These are phyloP conservation scores for Triplophysa rosa DNA, from an alignment of 2,113 vertebrate genomes.

Conservation along the genomic window DNA sequence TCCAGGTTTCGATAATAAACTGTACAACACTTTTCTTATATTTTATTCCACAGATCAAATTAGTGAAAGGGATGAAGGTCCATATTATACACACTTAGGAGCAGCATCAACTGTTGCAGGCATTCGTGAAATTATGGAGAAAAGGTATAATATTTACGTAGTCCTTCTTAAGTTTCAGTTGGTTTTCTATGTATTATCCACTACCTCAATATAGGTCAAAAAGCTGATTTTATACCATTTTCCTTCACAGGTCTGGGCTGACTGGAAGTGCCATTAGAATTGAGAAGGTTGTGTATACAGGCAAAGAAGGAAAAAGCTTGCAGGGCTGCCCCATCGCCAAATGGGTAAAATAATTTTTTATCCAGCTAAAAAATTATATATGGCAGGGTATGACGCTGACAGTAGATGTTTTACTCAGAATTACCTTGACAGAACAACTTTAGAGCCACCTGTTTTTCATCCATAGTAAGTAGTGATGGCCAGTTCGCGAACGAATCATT, in stretches of 20 bases:
- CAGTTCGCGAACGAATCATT: too few species aligned
- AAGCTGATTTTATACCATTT: not conserved
- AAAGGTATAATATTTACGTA: constrained; percentile 80
- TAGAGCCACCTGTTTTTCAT: too few species aligned
- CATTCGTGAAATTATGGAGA: constrained; percentile 94
- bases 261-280: constrained; percentile 92
- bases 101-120: constrained; percentile 89
- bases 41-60: constrained; percentile 85
- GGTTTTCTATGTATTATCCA: not conserved
- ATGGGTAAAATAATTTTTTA: constrained; percentile 82
- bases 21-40: constrained; percentile 1
- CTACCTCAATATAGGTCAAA: not conserved
- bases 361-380: not conserved
- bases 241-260: constrained; percentile 81
- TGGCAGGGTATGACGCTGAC: too few species aligned
- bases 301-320: constrained; percentile 97
- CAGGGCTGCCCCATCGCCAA: constrained; percentile 98
- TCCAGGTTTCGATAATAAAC: not conserved
- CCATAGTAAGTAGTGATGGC: too few species aligned
- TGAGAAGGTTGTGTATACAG: constrained; percentile 94
- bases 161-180: constrained; percentile 55
- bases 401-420: too few species aligned
- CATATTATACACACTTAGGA: constrained; percentile 98
- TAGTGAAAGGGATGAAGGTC: constrained; percentile 97
- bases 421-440: too few species aligned